Evolutionary conservation across 2,888 invertebrate species (phyloP).

Genomic region (Diarsia rubi): DNA sequence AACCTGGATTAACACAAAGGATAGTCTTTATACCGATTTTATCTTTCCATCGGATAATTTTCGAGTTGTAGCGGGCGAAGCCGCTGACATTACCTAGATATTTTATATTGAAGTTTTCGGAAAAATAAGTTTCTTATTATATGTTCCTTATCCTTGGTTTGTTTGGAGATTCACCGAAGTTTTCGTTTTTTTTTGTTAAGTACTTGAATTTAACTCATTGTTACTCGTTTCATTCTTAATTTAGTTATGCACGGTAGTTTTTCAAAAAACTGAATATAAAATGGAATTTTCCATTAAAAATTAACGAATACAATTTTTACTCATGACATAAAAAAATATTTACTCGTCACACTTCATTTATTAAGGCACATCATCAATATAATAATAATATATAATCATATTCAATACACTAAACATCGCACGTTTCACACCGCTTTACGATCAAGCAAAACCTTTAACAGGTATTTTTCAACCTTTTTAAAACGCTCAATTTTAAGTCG

Average conservation of each 20-base stretch:
- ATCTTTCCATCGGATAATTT: too few species aligned
- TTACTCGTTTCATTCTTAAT: background rate
- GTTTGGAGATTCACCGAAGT: background rate
- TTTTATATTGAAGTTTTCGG: too few species aligned
- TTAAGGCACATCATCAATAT: slow-evolving; percentile 42
- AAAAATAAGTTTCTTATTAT: too few species aligned
- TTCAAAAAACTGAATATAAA: background rate
- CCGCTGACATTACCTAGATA: too few species aligned
- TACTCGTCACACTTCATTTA: slow-evolving; percentile 22
- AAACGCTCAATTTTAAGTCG: slow-evolving; percentile 41
- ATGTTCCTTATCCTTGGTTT: background rate
- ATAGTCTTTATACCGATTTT: too few species aligned
- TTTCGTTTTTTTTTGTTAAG: background rate
- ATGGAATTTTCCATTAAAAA: background rate
- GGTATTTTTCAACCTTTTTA: slow-evolving; percentile 38
- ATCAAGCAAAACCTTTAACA: slow-evolving; percentile 47
- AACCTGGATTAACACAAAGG: too few species aligned
- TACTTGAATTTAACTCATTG: background rate
- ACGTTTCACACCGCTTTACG: slow-evolving; percentile 35
- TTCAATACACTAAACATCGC: slow-evolving; percentile 48
- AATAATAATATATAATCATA: too few species aligned
- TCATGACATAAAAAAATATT: background rate
- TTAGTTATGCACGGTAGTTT: background rate
- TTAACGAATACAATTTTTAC: slow-evolving; percentile 12
- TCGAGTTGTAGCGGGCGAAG: too few species aligned